Conservation (phyloP, 2,113 vertebrate species). For the Erythrolamprus reginae region DNA sequence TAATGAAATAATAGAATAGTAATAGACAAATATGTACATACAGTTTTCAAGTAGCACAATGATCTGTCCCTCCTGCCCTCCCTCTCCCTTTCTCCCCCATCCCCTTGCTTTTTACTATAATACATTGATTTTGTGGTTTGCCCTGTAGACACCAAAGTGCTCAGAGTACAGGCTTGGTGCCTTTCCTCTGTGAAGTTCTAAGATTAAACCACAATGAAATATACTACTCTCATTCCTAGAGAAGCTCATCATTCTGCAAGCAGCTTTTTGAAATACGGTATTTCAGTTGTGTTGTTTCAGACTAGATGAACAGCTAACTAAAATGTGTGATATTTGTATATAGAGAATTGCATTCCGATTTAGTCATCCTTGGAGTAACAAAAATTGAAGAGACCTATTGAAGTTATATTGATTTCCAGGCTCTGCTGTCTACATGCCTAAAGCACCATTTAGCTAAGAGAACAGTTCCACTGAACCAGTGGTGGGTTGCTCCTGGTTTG, state of each 20-base stretch:
- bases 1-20: background rate
- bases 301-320: background rate
- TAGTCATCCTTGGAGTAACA: background rate
- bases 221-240: background rate
- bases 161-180: slow-evolving; percentile 26
- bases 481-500: too few relatives aligned
- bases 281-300: slow-evolving; percentile 4
- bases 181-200: background rate
- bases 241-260: slow-evolving; percentile 33
- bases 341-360: background rate
- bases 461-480: background rate
- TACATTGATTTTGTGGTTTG: slow-evolving; percentile 54
- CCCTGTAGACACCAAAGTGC: slow-evolving; percentile 55
- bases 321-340: background rate
- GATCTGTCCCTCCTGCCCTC: slow-evolving; percentile 9
- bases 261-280: background rate
- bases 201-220: slow-evolving; percentile 37
- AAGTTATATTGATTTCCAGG: background rate
- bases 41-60: slow-evolving; percentile 27
- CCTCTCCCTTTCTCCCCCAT: background rate
- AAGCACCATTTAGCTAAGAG: background rate
- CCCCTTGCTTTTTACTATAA: slow-evolving; percentile 50
- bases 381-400: background rate
- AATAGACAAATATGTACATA: background rate
- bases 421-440: background rate